Conservation (phyloP, 2,888 invertebrate species). For the Heliothis peltigera region DNA sequence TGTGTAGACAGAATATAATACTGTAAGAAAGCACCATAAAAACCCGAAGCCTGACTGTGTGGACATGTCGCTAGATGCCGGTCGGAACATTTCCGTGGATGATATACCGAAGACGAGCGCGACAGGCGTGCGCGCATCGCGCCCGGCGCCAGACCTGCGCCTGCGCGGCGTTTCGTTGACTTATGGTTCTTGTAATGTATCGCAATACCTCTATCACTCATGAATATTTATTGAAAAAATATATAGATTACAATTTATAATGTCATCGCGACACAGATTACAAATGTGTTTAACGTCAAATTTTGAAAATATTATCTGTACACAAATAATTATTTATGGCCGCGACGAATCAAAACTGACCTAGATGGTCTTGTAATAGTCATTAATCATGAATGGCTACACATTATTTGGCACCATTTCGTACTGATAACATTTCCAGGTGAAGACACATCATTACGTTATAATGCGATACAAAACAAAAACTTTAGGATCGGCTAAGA, state of each 20-base stretch:
- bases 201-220: slow-evolving; percentile 88
- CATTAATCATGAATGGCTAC: not conserved
- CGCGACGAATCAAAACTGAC: no score
- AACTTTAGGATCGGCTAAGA: not conserved
- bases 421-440: not conserved
- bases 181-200: slow-evolving; percentile 86
- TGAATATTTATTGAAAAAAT: slow-evolving; percentile 87
- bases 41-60: slow-evolving; percentile 83
- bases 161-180: slow-evolving; percentile 84
- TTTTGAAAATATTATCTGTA: slow-evolving; percentile 72
- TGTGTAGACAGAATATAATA: slow-evolving; percentile 81
- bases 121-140: slow-evolving; percentile 64
- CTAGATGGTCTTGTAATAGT: no score
- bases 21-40: slow-evolving; percentile 78
- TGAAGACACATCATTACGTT: not conserved
- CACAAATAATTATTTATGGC: slow-evolving; percentile 83
- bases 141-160: slow-evolving; percentile 60
- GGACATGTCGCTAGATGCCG: slow-evolving; percentile 79
- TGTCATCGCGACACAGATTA: slow-evolving; percentile 74
- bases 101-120: slow-evolving; percentile 66
- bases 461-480: not conserved
- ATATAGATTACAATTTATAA: slow-evolving; percentile 81
- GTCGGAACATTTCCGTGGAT: slow-evolving; percentile 64
- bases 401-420: not conserved
- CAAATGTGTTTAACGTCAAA: slow-evolving; percentile 73